Base-by-base conservation (phyloP, 1,140 invertebrate species). In the Musca vetustissima region DNA sequence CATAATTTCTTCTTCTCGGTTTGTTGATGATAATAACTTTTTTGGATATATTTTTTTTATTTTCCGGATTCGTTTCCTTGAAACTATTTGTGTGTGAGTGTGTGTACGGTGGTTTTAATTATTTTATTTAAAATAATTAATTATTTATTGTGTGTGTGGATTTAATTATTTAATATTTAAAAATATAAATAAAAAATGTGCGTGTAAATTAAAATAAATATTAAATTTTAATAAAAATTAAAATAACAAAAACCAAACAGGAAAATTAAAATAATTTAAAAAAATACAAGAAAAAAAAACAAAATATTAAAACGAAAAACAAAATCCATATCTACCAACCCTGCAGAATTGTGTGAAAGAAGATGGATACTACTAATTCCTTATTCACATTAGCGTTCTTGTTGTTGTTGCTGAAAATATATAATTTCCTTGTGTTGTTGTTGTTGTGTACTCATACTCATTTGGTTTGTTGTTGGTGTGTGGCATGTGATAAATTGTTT, bases 331-430 rank as follows among this genome's bases (percentile, higher is more conserved):
- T 43, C 36, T 43, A 43, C 28, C 32, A 61, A 32, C 36, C 9
- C 11, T 36, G 15, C 57, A 61, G 57, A 36, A 61, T 19, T 36
- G 19, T 43, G 28, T 43, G 57, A 61, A 61, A 61, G 57, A 61
- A n/a, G n/a, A n/a, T n/a, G n/a, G n/a, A n/a, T n/a, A n/a, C n/a
- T 36, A 61, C 13, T 55, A 49, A 6, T 19, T 28, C 25, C 15
- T n/a, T 61, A 25, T 61, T 28, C n/a, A n/a, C n/a, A n/a, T n/a
- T n/a, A n/a, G n/a, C n/a, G n/a, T n/a, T 17, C 25, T 61, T 61
- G 11, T 32, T 17, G 24, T 61, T 61, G 57, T 14, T 15, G 57
- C 24, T 15, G n/a, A n/a, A n/a, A n/a, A n/a, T 32, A 36, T 32
- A 36, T 13, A 43, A 43, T 43, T 43, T 9, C 1, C 13, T 43